phyloP scores from a whole-genome alignment of 2,888 invertebrate genomes.

The Drosophila neotestacea region DNA sequence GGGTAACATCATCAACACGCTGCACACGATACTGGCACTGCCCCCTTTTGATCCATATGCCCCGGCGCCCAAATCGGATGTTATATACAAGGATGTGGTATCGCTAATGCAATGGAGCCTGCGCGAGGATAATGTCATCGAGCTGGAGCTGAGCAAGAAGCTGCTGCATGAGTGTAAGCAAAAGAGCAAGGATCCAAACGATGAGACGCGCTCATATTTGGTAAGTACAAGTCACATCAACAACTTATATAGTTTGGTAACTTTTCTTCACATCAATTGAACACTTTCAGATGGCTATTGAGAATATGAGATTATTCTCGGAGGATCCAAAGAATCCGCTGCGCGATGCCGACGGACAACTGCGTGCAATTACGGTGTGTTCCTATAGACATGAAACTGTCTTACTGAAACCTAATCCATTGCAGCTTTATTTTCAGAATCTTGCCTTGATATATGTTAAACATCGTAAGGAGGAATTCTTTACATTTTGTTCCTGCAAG shows the following conservation, averaged over 20 bases:
- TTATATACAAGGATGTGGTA: constrained; percentile 82
- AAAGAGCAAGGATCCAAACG: constrained; percentile 69
- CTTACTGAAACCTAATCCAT: constrained; percentile 65
- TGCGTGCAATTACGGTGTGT: constrained; percentile 79
- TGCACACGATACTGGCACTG: constrained; percentile 78
- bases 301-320: constrained; percentile 71
- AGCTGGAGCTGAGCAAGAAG: constrained; percentile 80
- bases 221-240: constrained; percentile 39
- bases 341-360: constrained; percentile 72
- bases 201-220: constrained; percentile 75
- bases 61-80: constrained; percentile 76
- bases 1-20: constrained; percentile 72
- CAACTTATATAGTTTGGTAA: too few relatives aligned
- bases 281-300: constrained; percentile 67
- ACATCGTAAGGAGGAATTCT: constrained; percentile 83
- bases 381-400: constrained; percentile 21
- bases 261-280: background rate
- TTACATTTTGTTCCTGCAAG: constrained; percentile 84
- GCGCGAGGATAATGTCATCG: constrained; percentile 81
- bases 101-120: constrained; percentile 82
- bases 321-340: constrained; percentile 73
- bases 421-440: constrained; percentile 79
- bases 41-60: constrained; percentile 83
- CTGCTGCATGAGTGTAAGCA: constrained; percentile 73
- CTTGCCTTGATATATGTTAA: constrained; percentile 82